Evolutionary conservation across 2,888 invertebrate species (phyloP).

Genomic region (Spatulosminthurus flaviceps): DNA sequence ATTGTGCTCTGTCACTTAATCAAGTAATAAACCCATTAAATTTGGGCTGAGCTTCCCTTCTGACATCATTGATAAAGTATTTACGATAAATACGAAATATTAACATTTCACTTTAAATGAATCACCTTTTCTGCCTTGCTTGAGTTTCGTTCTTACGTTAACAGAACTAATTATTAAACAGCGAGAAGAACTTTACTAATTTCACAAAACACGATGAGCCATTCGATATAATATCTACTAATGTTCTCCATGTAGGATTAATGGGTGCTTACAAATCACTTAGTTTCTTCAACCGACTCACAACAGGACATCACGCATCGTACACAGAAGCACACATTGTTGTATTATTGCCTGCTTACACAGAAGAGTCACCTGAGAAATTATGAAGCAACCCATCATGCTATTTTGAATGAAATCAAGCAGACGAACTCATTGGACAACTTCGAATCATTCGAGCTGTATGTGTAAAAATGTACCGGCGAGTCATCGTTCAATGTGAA

Average conservation of each 20-base stretch:
- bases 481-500: background rate
- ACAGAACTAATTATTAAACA: background rate
- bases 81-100: background rate
- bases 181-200: background rate
- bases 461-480: background rate
- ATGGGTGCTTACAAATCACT: background rate
- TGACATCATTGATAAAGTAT: background rate
- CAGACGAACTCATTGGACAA: background rate
- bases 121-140: background rate
- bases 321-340: conserved; percentile 3
- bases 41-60: background rate
- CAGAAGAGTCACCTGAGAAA: background rate
- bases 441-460: background rate
- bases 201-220: background rate
- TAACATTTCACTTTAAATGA: background rate
- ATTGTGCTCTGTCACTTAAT: background rate
- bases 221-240: background rate
- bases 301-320: background rate
- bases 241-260: background rate
- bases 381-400: background rate
- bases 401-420: background rate
- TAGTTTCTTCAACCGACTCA: background rate
- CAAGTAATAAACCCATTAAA: background rate
- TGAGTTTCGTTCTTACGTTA: background rate
- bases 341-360: background rate